A percentile compares a stretch with the other conserved stretches of the same genome.
Evolutionary conservation across 1,140 invertebrate genomes (phyloP).

Genomic region (Pygmarrhopalites habei): DNA sequence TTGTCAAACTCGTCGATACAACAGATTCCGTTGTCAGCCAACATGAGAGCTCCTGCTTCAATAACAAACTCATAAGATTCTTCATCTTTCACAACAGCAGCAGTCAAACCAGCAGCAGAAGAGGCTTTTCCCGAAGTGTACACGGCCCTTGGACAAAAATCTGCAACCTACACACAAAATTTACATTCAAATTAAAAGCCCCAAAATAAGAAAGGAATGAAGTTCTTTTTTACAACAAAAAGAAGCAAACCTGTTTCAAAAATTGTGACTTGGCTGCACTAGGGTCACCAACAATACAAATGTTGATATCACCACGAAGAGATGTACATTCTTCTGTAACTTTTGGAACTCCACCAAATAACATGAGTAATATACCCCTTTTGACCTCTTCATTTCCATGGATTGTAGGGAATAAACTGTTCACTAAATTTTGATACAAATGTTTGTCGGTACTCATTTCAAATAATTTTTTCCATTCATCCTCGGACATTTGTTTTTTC

Average conservation of each 20-base stretch:
- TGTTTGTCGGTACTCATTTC: slow-evolving; percentile 93
- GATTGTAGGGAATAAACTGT: slow-evolving; percentile 91
- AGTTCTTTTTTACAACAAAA: background rate
- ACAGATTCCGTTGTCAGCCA: slow-evolving; percentile 98
- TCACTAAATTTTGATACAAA: slow-evolving; percentile 84
- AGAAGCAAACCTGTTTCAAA: slow-evolving; percentile 75
- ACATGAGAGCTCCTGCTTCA: slow-evolving; percentile 97
- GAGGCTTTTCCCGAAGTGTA: slow-evolving; percentile 99
- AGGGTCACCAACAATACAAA: slow-evolving; percentile 97
- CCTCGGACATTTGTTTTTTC: slow-evolving; percentile 87
- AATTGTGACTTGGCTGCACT: slow-evolving; percentile 98
- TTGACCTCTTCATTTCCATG: slow-evolving; percentile 99
- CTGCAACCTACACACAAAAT: slow-evolving; percentile 59
- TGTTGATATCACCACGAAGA: slow-evolving; percentile 93
- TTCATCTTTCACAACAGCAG: slow-evolving; percentile 94
- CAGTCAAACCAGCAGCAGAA: slow-evolving; percentile 93
- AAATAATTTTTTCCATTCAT: slow-evolving; percentile 93
- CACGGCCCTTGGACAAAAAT: slow-evolving; percentile 90
- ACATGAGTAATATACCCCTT: slow-evolving; percentile 85
- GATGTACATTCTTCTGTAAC: slow-evolving; percentile 77
- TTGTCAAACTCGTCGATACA: slow-evolving; percentile 99
- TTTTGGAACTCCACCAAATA: slow-evolving; percentile 96
- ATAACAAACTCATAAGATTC: slow-evolving; percentile 98
- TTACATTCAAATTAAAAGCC: background rate
- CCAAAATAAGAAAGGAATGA: background rate